Base-by-base conservation (phyloP, 2,113 vertebrate genomes). In the Aspiorhynchus laticeps region DNA sequence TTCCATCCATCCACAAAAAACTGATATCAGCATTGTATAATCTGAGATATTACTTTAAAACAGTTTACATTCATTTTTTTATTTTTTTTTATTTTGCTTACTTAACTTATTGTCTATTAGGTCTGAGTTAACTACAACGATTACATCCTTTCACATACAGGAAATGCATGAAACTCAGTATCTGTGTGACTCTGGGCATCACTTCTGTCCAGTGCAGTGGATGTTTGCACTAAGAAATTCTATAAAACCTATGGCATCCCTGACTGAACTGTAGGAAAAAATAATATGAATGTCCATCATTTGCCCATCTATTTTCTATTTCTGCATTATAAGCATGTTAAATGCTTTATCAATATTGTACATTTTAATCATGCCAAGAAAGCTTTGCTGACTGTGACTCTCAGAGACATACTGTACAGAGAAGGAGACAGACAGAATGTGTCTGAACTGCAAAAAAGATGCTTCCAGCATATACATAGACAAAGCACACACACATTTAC, bases 401-500 rank as follows among this genome's bases (percentile, higher is more conserved):
- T 26, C n/a, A 38, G 19, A 43, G 21, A 75, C 5, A 46, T 75
- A 38, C 38, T 38, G 38, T 38, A 43, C 51, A 61, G 21, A 80
- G 33, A 7, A 33, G 33, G 8, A 38, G 4, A 61, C 31, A 65
- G 59, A 19, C 5, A 78, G 26, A 31, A 43, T 26, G 7, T 38
- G 19, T 19, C 33, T 73, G 36, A 56, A 78, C 5, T 51, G 79
- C 36, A 26, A 63, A 63, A 80, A 26, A 19, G 26, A 80, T 15
- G 2, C 61, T 71, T 8, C 46, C 43, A 56, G 26, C 21, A 41
- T 38, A 19, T 19, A 48, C 24, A 65, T 33, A 38, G 5, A 51
- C 28, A 67, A 33, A 36, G 17, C 78, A 71, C 41, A 43, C 41
- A 75, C 51, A 81, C 53, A 90, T 63, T 89, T 85, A 86, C 86